Percentiles rank a stretch among this genome's conserved stretches.
phyloP scores from a whole-genome alignment of 2,888 invertebrate species.

The Pelosia muscerda region DNA sequence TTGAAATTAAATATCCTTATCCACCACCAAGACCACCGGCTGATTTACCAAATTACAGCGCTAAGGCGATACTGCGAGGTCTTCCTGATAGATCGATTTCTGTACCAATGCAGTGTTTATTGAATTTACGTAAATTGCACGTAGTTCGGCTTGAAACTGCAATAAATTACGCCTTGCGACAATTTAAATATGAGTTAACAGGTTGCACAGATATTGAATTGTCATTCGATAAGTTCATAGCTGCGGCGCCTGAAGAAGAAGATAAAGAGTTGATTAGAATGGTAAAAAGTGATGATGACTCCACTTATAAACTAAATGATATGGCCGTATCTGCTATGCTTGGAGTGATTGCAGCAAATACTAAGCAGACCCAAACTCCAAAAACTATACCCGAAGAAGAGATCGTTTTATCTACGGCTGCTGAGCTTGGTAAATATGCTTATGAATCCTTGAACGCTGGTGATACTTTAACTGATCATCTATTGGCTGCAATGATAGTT shows the following conservation, averaged over 20 bases:
- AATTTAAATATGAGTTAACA: conserved; percentile 84
- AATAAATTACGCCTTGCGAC: conserved; percentile 86
- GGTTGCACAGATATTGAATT: conserved; percentile 82
- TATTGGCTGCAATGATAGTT: conserved; percentile 86
- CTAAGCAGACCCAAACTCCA: conserved; percentile 88
- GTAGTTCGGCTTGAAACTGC: conserved; percentile 81
- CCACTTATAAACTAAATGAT: conserved; percentile 63
- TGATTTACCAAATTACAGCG: conserved; percentile 69
- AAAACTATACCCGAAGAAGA: conserved; percentile 87
- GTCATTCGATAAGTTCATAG: conserved; percentile 72
- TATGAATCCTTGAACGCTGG: conserved; percentile 86
- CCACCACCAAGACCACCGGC: conserved; percentile 69
- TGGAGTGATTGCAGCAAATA: conserved; percentile 65
- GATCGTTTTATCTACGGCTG: conserved; percentile 79
- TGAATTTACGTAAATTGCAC: conserved; percentile 73
- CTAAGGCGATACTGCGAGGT: conserved; percentile 77
- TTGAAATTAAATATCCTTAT: conserved; percentile 81
- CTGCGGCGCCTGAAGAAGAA: conserved; percentile 63
- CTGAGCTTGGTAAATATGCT: conserved; percentile 85
- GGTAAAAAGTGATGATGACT: conserved; percentile 72
- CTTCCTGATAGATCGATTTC: conserved; percentile 75
- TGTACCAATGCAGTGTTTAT: conserved; percentile 73
- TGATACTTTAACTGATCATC: conserved; percentile 83
- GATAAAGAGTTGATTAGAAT: conserved; percentile 71
- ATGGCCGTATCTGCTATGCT: conserved; percentile 56